A percentile compares a stretch with the other conserved stretches of the same genome.
Conservation (phyloP, 2,888 invertebrate genomes). For the Eupithecia exiguata region DNA sequence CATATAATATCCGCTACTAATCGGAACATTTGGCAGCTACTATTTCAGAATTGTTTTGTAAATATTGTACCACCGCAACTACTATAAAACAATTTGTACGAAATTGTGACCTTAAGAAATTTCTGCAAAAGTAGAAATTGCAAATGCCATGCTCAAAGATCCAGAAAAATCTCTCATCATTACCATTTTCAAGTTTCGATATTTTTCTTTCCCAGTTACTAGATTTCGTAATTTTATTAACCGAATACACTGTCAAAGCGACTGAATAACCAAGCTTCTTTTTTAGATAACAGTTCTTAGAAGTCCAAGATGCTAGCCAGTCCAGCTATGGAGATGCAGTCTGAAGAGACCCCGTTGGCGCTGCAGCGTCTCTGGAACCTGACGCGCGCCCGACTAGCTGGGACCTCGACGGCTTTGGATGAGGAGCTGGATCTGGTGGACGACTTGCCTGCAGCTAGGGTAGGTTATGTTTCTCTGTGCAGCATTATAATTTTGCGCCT, state of each 20-base stretch:
- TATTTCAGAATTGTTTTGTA: neutral
- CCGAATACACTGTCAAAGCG: neutral
- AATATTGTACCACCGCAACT: neutral
- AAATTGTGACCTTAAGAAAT: neutral
- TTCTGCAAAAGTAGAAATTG: neutral
- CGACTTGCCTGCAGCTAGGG: slow-evolving; percentile 75
- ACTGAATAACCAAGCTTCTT: slow-evolving; percentile 10
- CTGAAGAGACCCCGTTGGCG: slow-evolving; percentile 79
- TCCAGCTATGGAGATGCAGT: slow-evolving; percentile 83
- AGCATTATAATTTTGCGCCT: neutral
- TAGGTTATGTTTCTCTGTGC: slow-evolving; percentile 44
- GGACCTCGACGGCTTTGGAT: slow-evolving; percentile 73
- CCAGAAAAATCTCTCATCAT: neutral
- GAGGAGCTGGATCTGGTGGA: slow-evolving; percentile 74
- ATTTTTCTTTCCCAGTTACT: neutral
- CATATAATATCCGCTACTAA: slow-evolving; percentile 2
- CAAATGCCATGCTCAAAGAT: neutral
- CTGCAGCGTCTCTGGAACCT: slow-evolving; percentile 80
- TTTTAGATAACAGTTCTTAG: slow-evolving; percentile 42
- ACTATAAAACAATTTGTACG: neutral
- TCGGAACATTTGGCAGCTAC: neutral
- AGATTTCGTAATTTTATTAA: neutral
- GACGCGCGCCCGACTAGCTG: slow-evolving; percentile 78
- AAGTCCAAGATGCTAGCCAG: slow-evolving; percentile 71
- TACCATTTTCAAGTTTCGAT: neutral